These are phyloP conservation scores for Noturus placidus DNA, from an alignment of 2,113 vertebrate species.

Conservation along the genomic window DNA sequence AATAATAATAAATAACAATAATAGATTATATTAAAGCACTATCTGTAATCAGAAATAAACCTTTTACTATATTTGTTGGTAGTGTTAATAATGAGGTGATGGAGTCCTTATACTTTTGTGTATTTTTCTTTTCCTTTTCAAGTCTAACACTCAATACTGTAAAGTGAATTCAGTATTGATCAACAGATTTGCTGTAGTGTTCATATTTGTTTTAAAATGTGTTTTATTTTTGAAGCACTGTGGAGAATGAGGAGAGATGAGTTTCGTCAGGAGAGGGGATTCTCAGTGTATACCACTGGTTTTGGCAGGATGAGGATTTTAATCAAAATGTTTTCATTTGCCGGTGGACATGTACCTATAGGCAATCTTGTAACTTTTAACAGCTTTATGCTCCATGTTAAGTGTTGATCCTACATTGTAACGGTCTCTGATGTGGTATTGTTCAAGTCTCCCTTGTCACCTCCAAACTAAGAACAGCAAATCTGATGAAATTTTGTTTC, in stretches of 20 bases:
- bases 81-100: slow-evolving; percentile 70
- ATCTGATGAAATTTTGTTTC: not conserved
- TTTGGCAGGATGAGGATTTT: slow-evolving; percentile 4
- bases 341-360: slow-evolving; percentile 15
- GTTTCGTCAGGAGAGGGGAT: slow-evolving; percentile 27
- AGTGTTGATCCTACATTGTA: slow-evolving; percentile 31
- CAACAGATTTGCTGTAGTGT: slow-evolving; percentile 57
- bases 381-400: slow-evolving; percentile 35
- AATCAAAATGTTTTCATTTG: slow-evolving; percentile 3
- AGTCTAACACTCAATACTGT: slow-evolving; percentile 74
- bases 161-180: slow-evolving; percentile 70
- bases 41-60: slow-evolving; percentile 70
- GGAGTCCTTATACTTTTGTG: slow-evolving; percentile 66
- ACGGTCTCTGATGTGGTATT: slow-evolving; percentile 23
- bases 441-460: slow-evolving; percentile 25
- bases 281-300: not conserved
- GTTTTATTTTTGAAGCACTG: slow-evolving; percentile 51
- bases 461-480: not conserved
- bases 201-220: slow-evolving; percentile 48
- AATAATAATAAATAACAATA: slow-evolving; percentile 69
- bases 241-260: slow-evolving; percentile 58
- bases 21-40: slow-evolving; percentile 72
- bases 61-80: slow-evolving; percentile 69
- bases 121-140: slow-evolving; percentile 56
- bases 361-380: slow-evolving; percentile 10